These are phyloP conservation scores for Tympanoctomys barrerae DNA, from an alignment of 2,797 vertebrate species.

Conservation along the genomic window DNA sequence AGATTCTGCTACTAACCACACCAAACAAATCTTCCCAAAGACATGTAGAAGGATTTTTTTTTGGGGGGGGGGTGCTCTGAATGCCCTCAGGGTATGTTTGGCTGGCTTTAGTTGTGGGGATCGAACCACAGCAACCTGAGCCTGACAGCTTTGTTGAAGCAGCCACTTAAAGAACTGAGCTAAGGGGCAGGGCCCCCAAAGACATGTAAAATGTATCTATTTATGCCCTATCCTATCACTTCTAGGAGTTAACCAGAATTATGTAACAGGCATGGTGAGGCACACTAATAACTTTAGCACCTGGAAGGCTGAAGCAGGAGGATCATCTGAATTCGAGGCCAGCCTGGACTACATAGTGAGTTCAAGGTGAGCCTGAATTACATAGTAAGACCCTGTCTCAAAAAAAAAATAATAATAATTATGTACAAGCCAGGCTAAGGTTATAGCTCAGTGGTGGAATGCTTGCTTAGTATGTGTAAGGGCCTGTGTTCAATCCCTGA, in stretches of 20 bases:
- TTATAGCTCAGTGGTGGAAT: background rate
- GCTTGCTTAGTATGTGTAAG: background rate
- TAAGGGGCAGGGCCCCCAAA: background rate
- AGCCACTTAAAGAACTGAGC: no score
- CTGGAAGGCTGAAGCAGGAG: background rate
- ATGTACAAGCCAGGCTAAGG: background rate
- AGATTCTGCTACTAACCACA: background rate
- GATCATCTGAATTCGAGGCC: background rate
- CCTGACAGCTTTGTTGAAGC: no score
- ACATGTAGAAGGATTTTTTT: background rate
- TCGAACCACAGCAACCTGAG: no score
- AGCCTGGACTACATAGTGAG: background rate
- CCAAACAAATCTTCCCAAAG: constrained; percentile 25
- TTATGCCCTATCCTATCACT: constrained; percentile 29
- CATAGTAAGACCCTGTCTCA: background rate
- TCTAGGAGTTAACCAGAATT: constrained; percentile 4
- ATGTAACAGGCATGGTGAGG: background rate
- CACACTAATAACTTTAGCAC: background rate
- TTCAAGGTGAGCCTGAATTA: background rate
- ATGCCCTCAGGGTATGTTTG: no score
- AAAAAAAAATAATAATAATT: background rate
- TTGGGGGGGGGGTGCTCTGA: no score
- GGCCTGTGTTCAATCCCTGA: background rate
- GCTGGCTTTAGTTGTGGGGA: no score
- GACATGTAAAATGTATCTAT: background rate